Percentiles rank a stretch among this genome's conserved stretches.
Evolutionary conservation across 2,797 vertebrate genomes (phyloP).

Genomic region (Enteromius argenteus): DNA sequence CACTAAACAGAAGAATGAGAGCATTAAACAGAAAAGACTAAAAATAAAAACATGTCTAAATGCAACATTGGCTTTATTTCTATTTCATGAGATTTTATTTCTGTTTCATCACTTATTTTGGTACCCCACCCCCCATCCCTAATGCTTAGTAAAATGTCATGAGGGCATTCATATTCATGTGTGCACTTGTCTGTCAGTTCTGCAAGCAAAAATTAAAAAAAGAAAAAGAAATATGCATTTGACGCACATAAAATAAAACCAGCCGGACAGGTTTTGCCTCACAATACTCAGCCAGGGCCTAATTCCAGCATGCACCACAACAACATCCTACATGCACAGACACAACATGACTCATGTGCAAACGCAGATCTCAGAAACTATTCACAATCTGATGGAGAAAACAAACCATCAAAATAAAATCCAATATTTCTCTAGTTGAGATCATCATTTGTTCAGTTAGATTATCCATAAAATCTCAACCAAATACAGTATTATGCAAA

Average conservation of each 20-base stretch:
- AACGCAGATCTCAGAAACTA: neutral
- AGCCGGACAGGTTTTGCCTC: slow-evolving; percentile 37
- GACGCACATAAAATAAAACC: slow-evolving; percentile 37
- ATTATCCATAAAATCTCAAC: neutral
- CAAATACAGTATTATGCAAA: neutral
- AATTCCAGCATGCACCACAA: slow-evolving; percentile 36
- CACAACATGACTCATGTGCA: slow-evolving; percentile 9
- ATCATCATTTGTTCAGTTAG: neutral
- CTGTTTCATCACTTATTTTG: neutral
- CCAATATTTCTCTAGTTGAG: neutral
- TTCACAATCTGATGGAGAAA: slow-evolving; percentile 9
- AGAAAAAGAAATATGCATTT: neutral
- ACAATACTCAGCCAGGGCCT: slow-evolving; percentile 12
- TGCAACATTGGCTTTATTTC: neutral
- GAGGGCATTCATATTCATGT: slow-evolving; percentile 2
- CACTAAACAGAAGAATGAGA: neutral
- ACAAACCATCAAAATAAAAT: neutral
- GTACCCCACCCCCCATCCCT: neutral
- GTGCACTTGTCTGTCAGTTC: slow-evolving; percentile 18
- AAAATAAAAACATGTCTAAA: neutral
- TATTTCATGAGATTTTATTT: neutral
- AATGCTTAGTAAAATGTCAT: slow-evolving; percentile 7
- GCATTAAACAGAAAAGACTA: neutral
- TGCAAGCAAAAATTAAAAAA: neutral
- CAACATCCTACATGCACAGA: slow-evolving; percentile 35